Evolutionary conservation across 2,888 invertebrate genomes (phyloP).

Genomic region (Morpho achilles): DNA sequence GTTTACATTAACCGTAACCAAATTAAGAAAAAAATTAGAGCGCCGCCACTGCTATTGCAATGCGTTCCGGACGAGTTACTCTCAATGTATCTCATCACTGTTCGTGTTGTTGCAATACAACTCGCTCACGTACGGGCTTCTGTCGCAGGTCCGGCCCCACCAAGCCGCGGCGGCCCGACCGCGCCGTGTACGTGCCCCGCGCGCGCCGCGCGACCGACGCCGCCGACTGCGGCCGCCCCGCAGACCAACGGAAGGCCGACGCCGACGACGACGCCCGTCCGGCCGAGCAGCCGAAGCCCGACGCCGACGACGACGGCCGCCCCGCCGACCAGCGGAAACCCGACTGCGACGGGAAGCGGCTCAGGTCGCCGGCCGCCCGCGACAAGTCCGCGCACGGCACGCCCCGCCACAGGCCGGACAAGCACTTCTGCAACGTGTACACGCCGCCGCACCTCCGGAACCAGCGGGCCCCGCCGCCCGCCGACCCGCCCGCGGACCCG

Average conservation of each 20-base stretch:
- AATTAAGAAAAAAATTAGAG: too few species aligned
- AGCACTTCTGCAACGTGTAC: slow-evolving; percentile 73
- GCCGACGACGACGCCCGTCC: slow-evolving; percentile 57
- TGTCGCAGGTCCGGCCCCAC: slow-evolving; percentile 48
- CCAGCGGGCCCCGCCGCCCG: slow-evolving; percentile 57
- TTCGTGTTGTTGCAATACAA: slow-evolving; percentile 6
- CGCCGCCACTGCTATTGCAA: too few species aligned
- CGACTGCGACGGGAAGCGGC: slow-evolving; percentile 51
- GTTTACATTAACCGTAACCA: too few species aligned
- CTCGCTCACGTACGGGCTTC: slow-evolving; percentile 4
- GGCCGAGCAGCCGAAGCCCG: slow-evolving; percentile 57
- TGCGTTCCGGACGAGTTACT: background rate
- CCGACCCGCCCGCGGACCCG: slow-evolving; percentile 45
- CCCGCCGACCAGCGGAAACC: slow-evolving; percentile 45
- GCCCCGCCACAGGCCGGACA: slow-evolving; percentile 60
- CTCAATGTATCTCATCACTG: slow-evolving; percentile 1
- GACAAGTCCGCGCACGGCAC: slow-evolving; percentile 61
- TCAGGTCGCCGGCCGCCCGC: slow-evolving; percentile 57
- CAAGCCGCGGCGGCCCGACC: slow-evolving; percentile 84
- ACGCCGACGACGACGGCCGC: slow-evolving; percentile 59
- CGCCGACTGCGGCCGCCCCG: slow-evolving; percentile 30
- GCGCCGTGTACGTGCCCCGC: slow-evolving; percentile 88
- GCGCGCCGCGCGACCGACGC: slow-evolving; percentile 75
- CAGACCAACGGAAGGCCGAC: slow-evolving; percentile 40
- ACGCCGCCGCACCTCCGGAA: slow-evolving; percentile 71